Evolutionary conservation across 2,113 vertebrate genomes (phyloP).

Genomic region (Brevimyrus niger): DNA sequence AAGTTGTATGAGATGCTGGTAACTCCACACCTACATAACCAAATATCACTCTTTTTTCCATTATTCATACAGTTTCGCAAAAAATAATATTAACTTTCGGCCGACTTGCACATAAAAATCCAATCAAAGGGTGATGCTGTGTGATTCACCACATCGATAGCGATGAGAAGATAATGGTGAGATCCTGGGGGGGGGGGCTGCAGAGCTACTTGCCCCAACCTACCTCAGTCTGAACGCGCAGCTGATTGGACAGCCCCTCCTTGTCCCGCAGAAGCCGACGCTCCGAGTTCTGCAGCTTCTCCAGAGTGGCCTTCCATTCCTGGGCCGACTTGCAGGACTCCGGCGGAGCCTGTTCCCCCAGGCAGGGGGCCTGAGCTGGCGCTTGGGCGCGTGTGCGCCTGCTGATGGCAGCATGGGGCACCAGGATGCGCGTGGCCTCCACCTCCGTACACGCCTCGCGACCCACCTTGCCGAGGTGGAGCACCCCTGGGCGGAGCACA

Average conservation of each 20-base stretch:
- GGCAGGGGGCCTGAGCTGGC: constrained; percentile 42
- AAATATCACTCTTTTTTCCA: neutral
- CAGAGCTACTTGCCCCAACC: constrained; percentile 13
- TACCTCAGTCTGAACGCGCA: constrained; percentile 91
- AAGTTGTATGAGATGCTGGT: neutral
- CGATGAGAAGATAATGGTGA: neutral
- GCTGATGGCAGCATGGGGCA: constrained; percentile 80
- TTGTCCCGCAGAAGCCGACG: constrained; percentile 87
- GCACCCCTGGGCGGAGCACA: constrained; percentile 69
- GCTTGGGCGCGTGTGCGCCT: constrained; percentile 47
- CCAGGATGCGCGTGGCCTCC: constrained; percentile 82
- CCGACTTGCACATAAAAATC: neutral
- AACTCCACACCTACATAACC: neutral
- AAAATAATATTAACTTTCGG: neutral
- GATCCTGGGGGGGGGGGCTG: neutral
- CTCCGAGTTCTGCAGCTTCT: constrained; percentile 87
- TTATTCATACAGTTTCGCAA: neutral
- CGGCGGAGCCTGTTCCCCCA: constrained; percentile 52
- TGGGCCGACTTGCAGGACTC: constrained; percentile 62
- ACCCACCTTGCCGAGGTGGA: constrained; percentile 78
- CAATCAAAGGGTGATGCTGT: neutral
- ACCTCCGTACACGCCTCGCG: constrained; percentile 77
- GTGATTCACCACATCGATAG: neutral
- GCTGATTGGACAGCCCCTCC: constrained; percentile 89
- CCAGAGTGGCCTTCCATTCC: constrained; percentile 69